Evolutionary conservation across 1,140 invertebrate genomes (phyloP).

Genomic region (Lysiphlebus fabarum): DNA sequence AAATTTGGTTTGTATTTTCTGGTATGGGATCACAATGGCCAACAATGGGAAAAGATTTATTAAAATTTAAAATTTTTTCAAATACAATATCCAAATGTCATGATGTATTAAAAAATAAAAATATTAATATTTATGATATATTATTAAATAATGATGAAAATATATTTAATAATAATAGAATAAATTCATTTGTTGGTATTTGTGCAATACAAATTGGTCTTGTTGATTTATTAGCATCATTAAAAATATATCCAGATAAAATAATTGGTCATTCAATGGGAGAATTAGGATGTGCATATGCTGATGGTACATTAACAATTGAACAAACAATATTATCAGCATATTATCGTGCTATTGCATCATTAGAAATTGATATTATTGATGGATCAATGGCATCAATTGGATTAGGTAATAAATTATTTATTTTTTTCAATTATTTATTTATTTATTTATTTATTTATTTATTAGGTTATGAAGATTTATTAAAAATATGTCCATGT

Average conservation of each 20-base stretch:
- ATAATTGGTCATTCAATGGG: constrained; percentile 82
- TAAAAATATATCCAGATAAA: constrained; percentile 69
- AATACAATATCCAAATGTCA: constrained; percentile 67
- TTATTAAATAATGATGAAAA: constrained; percentile 70
- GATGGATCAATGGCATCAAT: constrained; percentile 82
- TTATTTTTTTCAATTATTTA: background rate
- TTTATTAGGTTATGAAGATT: background rate
- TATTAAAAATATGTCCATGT: background rate
- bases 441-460: no score
- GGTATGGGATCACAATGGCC: constrained; percentile 91
- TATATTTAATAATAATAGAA: constrained; percentile 76
- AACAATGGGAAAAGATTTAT: constrained; percentile 72
- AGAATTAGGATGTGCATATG: constrained; percentile 79
- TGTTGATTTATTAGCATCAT: constrained; percentile 64
- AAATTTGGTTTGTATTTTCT: constrained; percentile 84
- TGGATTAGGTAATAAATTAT: constrained; percentile 65
- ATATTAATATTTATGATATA: constrained; percentile 75
- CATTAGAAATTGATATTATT: constrained; percentile 73
- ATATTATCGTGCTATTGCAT: constrained; percentile 82
- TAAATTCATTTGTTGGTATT: constrained; percentile 88
- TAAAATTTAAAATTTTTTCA: constrained; percentile 63
- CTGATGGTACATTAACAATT: constrained; percentile 74
- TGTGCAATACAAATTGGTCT: constrained; percentile 80
- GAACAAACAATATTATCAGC: constrained; percentile 76
- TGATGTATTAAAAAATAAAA: constrained; percentile 67